These are phyloP conservation scores for Ophioderma brevispina DNA, from an alignment of 35 echinoderm and acorn worm species.

Conservation along the genomic window DNA sequence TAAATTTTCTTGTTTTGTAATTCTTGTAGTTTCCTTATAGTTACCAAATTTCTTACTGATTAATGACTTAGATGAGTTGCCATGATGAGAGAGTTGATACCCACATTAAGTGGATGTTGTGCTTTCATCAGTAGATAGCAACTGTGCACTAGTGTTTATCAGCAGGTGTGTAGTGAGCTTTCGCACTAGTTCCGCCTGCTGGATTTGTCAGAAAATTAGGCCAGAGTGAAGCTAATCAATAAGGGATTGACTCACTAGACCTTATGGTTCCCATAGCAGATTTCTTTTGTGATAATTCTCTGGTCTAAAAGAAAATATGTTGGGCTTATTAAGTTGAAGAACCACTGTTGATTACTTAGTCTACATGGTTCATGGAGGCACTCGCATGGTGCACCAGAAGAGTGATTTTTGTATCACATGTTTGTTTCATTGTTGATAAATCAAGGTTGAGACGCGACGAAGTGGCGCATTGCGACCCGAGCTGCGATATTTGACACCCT, in stretches of 20 bases:
- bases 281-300: no score
- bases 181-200: not conserved
- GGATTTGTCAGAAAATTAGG: not conserved
- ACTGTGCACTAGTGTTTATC: not conserved
- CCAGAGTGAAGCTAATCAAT: not conserved
- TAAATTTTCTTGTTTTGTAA: no score
- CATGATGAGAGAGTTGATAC: not conserved
- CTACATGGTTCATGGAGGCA: no score
- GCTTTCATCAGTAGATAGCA: conserved; percentile 5
- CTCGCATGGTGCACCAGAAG: no score
- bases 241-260: not conserved
- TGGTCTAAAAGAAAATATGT: no score
- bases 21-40: no score
- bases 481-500: not conserved
- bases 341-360: no score
- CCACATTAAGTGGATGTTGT: not conserved
- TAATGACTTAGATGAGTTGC: not conserved
- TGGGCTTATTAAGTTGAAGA: no score
- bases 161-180: not conserved
- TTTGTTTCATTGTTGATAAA: not conserved
- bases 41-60: no score
- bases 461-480: not conserved
- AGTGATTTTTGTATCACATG: not conserved
- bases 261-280: not conserved
- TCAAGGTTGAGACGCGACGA: not conserved